These are phyloP conservation scores for Porites cylindrica DNA, from an alignment of 92 coral and sea anemone species.

Conservation along the genomic window DNA sequence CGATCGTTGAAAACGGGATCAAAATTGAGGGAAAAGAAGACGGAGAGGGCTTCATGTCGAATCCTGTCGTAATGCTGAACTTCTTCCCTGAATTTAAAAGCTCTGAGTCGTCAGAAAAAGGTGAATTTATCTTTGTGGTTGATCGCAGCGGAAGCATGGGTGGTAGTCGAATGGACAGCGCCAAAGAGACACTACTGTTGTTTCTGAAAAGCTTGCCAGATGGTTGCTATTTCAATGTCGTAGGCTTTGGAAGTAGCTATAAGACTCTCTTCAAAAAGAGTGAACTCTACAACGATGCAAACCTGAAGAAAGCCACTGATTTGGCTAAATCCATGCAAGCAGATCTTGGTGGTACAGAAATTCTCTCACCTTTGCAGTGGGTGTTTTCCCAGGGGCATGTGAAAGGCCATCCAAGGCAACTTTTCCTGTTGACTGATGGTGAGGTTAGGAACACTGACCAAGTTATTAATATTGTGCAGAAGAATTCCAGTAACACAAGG, in stretches of 20 bases:
- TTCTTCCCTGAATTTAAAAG: slow-evolving; percentile 83
- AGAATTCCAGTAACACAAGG: slow-evolving; percentile 78
- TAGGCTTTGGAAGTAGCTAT: slow-evolving; percentile 93
- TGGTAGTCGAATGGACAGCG: slow-evolving; percentile 68
- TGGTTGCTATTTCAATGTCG: slow-evolving; percentile 88
- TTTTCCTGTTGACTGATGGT: slow-evolving; percentile 92
- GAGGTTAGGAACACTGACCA: slow-evolving; percentile 83
- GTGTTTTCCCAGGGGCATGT: slow-evolving; percentile 79
- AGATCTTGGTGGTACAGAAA: slow-evolving; percentile 91
- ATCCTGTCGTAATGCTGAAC: slow-evolving; percentile 82
- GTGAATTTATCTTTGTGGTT: slow-evolving; percentile 91
- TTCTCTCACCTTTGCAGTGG: slow-evolving; percentile 75
- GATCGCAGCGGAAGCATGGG: slow-evolving; percentile 95
- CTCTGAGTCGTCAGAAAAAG: slow-evolving; percentile 63
- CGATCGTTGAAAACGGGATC: slow-evolving; percentile 78
- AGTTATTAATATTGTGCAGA: slow-evolving; percentile 75
- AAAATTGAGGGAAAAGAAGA: slow-evolving; percentile 52
- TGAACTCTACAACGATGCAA: slow-evolving; percentile 73
- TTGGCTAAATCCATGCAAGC: slow-evolving; percentile 72
- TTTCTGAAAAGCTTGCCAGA: slow-evolving; percentile 89
- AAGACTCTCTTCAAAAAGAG: slow-evolving; percentile 74
- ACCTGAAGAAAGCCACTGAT: slow-evolving; percentile 74
- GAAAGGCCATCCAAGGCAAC: slow-evolving; percentile 91
- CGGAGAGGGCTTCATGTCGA: slow-evolving; percentile 72
- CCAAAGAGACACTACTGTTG: slow-evolving; percentile 80